Conservation (phyloP, 2,113 vertebrate genomes). For the Aleadryas rufinucha region DNA sequence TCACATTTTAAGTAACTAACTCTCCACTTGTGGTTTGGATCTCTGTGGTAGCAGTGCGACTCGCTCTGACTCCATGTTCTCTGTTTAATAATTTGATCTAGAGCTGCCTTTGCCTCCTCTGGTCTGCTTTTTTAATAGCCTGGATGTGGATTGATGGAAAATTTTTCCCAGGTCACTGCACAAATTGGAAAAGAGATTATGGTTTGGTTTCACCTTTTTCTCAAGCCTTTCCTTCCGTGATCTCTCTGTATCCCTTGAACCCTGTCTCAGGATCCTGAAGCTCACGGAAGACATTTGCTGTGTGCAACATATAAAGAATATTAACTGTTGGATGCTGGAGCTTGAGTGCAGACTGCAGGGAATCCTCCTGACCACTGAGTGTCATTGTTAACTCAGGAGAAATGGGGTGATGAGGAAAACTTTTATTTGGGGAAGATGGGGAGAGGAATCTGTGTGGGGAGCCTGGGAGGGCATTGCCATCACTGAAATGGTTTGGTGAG, state of each 20-base stretch:
- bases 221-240: not conserved
- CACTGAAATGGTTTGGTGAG: not conserved
- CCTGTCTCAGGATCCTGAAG: not conserved
- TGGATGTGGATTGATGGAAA: not conserved
- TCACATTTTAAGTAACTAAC: not conserved
- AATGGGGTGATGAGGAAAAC: not conserved
- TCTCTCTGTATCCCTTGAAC: not conserved
- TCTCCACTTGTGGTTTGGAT: not conserved
- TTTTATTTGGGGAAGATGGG: not conserved
- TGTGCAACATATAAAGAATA: not conserved
- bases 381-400: constrained; percentile 62
- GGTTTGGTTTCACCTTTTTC: not conserved
- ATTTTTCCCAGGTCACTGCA: constrained; percentile 8
- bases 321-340: not conserved
- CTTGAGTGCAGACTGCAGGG: not conserved
- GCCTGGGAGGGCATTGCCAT: not conserved
- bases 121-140: not conserved
- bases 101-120: not conserved
- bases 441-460: not conserved
- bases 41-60: not conserved
- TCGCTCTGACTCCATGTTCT: not conserved
- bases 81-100: not conserved
- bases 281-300: not conserved
- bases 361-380: constrained; percentile 63
- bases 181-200: not conserved